These are phyloP conservation scores for Salminus brasiliensis DNA, from an alignment of 2,113 vertebrate species.

Conservation along the genomic window DNA sequence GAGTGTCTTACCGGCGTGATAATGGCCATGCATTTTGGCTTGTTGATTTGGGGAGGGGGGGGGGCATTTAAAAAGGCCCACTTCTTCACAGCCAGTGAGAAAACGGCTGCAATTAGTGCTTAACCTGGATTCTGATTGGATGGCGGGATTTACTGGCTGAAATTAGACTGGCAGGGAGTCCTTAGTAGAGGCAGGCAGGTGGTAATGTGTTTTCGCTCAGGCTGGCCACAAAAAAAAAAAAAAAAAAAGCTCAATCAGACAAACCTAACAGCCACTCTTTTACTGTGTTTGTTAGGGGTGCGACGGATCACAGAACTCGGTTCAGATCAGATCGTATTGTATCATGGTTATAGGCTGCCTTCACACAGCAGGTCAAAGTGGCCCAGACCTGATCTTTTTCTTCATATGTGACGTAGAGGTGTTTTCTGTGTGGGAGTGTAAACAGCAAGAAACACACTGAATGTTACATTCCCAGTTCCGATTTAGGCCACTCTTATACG, in stretches of 20 bases:
- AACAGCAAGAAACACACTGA: too few relatives aligned
- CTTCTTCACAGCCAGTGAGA: background rate
- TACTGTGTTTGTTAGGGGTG: constrained; percentile 7
- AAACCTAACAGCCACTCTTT: background rate
- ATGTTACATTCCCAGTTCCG: too few relatives aligned
- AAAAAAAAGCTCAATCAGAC: background rate
- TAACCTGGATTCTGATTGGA: constrained; percentile 1
- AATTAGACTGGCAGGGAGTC: background rate
- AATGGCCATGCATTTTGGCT: background rate
- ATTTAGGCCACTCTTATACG: too few relatives aligned
- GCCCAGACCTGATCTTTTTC: too few relatives aligned
- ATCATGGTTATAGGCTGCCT: too few relatives aligned
- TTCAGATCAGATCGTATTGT: too few relatives aligned
- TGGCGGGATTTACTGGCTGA: background rate
- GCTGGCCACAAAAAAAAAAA: background rate
- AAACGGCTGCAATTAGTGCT: background rate
- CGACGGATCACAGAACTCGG: too few relatives aligned
- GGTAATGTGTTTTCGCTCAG: background rate
- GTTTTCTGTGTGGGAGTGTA: too few relatives aligned
- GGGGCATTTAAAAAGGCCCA: background rate
- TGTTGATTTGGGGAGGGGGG: too few relatives aligned
- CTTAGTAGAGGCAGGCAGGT: too few relatives aligned
- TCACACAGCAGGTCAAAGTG: too few relatives aligned
- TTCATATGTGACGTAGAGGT: too few relatives aligned
- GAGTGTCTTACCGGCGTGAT: background rate